These are phyloP conservation scores for Cnemophilus loriae DNA, from an alignment of 2,113 vertebrate species.

Conservation along the genomic window DNA sequence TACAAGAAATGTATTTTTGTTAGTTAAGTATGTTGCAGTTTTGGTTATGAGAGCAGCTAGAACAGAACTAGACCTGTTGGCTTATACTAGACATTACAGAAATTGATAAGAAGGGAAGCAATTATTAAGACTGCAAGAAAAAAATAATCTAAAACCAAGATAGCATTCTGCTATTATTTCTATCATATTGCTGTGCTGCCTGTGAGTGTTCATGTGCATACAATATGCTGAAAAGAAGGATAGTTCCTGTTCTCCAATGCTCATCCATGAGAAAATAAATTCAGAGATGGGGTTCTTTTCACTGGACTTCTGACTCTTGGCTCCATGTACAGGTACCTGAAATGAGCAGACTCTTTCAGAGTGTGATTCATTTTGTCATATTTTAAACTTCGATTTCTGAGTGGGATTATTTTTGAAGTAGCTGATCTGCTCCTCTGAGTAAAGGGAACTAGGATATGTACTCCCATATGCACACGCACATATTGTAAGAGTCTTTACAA, in stretches of 20 bases:
- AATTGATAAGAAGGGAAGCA: not conserved
- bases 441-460: not conserved
- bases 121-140: not conserved
- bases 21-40: not conserved
- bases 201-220: not conserved
- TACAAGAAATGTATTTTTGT: constrained; percentile 18
- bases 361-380: not conserved
- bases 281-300: not conserved
- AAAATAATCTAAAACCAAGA: not conserved
- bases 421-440: not conserved
- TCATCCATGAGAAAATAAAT: not conserved
- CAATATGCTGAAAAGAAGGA: not conserved
- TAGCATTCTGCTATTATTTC: not conserved
- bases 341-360: not conserved
- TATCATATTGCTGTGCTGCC: not conserved
- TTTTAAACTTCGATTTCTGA: not conserved
- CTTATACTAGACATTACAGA: not conserved
- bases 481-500: not conserved
- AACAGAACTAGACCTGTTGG: not conserved
- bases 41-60: not conserved
- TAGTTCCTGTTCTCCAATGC: not conserved
- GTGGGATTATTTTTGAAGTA: not conserved
- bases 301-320: not conserved
- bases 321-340: not conserved
- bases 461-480: not conserved